Conservation (phyloP, 2,888 invertebrate species). For the Sesia bembeciformis region DNA sequence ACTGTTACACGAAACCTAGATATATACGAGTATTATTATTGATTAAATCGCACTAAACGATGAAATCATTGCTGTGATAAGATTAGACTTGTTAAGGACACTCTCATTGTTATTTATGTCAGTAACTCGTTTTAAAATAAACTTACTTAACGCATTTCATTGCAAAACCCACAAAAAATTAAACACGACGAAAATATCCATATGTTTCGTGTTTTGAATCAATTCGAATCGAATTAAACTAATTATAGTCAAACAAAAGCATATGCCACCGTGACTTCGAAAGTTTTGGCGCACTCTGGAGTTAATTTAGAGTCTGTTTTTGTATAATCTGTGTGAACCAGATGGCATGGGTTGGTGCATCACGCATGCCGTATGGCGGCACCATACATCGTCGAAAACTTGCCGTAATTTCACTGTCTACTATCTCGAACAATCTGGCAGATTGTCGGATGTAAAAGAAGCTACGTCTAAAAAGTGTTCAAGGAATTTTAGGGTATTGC, state of each 20-base stretch:
- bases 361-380: conserved; percentile 50
- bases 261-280: conserved; percentile 57
- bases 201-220: neutral
- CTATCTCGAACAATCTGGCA: conserved; percentile 42
- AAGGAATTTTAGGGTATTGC: neutral
- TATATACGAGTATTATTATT: too few species aligned
- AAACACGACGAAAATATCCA: neutral
- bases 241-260: conserved; percentile 46
- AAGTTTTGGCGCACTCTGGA: conserved; percentile 20
- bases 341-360: conserved; percentile 25
- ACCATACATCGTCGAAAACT: conserved; percentile 18
- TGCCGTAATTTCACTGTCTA: conserved; percentile 51
- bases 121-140: too few species aligned
- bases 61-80: too few species aligned
- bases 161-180: neutral
- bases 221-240: conserved; percentile 31
- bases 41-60: too few species aligned
- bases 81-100: too few species aligned
- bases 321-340: conserved; percentile 41
- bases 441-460: conserved; percentile 11
- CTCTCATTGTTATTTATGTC: too few species aligned
- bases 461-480: neutral
- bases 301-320: conserved; percentile 43
- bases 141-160: too few species aligned
- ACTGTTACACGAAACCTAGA: too few species aligned